phyloP scores from a whole-genome alignment of 2,113 vertebrate genomes.

The Coptodon rendalli region DNA sequence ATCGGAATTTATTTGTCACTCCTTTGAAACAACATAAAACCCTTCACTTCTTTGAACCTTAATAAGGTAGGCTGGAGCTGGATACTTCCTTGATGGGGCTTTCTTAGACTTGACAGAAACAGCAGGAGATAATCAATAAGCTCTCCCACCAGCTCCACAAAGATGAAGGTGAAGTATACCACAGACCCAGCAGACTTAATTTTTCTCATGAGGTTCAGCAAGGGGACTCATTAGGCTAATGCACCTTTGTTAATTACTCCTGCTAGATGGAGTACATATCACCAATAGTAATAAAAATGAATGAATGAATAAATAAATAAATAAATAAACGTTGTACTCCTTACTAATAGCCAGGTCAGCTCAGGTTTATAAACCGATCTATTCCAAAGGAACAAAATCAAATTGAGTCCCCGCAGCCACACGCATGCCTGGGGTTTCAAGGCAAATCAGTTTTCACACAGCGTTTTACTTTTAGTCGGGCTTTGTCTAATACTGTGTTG shows the following conservation, averaged over 20 bases:
- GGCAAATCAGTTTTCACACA: neutral
- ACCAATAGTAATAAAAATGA: neutral
- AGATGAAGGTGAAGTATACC: conserved; percentile 16
- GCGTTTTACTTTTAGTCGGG: neutral
- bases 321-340: neutral
- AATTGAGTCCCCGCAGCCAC: neutral
- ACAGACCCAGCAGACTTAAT: conserved; percentile 25
- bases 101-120: conserved; percentile 53
- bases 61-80: neutral
- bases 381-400: conserved; percentile 11
- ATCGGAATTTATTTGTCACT: neutral
- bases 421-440: neutral
- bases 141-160: conserved; percentile 30
- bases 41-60: conserved; percentile 34
- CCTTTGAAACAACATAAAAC: conserved; percentile 26
- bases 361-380: conserved; percentile 15
- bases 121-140: conserved; percentile 64
- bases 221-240: conserved; percentile 37
- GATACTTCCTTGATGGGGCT: conserved; percentile 10
- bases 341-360: conserved; percentile 19
- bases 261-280: neutral
- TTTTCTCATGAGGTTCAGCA: conserved; percentile 36
- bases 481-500: neutral
- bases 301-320: neutral
- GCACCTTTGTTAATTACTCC: conserved; percentile 41